Evolutionary conservation across 2,888 invertebrate species (phyloP), one percentile per base, ranked within the genome.

Genomic region (Sepioteuthis lessoniana): DNA sequence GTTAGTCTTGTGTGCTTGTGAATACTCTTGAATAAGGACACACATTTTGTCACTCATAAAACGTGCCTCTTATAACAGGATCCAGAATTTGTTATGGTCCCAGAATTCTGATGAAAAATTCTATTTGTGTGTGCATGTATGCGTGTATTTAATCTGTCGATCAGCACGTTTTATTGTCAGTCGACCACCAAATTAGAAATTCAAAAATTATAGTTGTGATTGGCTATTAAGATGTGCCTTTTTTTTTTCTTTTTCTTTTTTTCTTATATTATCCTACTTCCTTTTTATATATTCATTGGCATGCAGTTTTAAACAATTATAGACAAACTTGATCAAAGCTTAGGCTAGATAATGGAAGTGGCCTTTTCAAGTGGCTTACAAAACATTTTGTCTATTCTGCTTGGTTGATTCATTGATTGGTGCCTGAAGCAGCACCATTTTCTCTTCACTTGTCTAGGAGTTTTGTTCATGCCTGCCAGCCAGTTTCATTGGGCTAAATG

Each of bases 291-390:
- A 76, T 76, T 76, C 76, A 76, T 76, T 76, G n/a, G n/a, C 76
- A n/a, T 76, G n/a, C n/a, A 76, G 76, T 76, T 76, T 76, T 76
- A 76, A 76, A 76, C 76, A 76, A 76, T 76, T 76, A 76, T 76
- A n/a, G n/a, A n/a, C n/a, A 76, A 76, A 76, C n/a, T 76, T 76
- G 13, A 76, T 76, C 76, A 76, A 76, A n/a, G 76, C n/a, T 16
- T 16, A 76, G 76, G n/a, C 76, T 0, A 16, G 16, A 76, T 76
- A 76, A 76, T 76, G n/a, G 76, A 76, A 76, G 76, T 76, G n/a
- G 76, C 76, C 31, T 76, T 76, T 76, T 76, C n/a, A 76, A 76
- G 76, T 76, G n/a, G 76, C n/a, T 76, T 76, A 35, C 76, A n/a
- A 76, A 76, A 76, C 76, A 76, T 76, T 76, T 76, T 76, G 76